phyloP scores from a whole-genome alignment of 1,140 invertebrate species.

The Cotesia vestalis region DNA sequence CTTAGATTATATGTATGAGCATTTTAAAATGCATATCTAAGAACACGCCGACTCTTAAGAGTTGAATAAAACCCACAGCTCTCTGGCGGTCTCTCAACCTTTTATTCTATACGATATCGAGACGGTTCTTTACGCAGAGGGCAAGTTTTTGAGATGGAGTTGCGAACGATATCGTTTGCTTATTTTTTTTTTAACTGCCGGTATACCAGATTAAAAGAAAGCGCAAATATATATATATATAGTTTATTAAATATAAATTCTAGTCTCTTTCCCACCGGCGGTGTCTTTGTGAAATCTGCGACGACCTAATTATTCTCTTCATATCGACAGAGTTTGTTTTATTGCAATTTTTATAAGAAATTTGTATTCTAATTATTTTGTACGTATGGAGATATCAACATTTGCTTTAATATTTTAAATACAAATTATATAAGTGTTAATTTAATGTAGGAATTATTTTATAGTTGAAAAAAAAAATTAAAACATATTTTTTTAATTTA shows the following conservation, averaged over 20 bases:
- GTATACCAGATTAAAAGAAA: neutral
- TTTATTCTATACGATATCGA: constrained; percentile 25
- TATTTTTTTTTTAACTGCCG: neutral
- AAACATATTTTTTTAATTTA: neutral
- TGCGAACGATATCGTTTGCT: neutral
- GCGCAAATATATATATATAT: neutral
- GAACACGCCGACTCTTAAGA: constrained; percentile 6
- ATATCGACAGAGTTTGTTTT: constrained; percentile 2
- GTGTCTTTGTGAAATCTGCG: constrained; percentile 13
- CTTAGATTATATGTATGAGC: neutral
- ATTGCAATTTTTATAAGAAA: too few species aligned
- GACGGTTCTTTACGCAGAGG: neutral
- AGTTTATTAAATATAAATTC: constrained; percentile 13
- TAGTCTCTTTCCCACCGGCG: constrained; percentile 6
- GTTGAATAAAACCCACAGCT: neutral
- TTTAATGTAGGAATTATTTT: neutral
- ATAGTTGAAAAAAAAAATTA: neutral
- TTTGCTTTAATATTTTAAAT: too few species aligned
- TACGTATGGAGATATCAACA: neutral
- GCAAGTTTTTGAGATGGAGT: constrained; percentile 8
- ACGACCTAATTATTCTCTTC: constrained; percentile 11
- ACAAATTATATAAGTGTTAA: too few species aligned
- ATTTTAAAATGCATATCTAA: constrained; percentile 8
- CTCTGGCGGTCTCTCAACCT: constrained; percentile 10
- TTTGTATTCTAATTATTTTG: too few species aligned